A percentile compares a stretch with the other conserved stretches of the same genome.
phyloP scores from a whole-genome alignment of 1,140 invertebrate species.

The Drosophila guanche region DNA sequence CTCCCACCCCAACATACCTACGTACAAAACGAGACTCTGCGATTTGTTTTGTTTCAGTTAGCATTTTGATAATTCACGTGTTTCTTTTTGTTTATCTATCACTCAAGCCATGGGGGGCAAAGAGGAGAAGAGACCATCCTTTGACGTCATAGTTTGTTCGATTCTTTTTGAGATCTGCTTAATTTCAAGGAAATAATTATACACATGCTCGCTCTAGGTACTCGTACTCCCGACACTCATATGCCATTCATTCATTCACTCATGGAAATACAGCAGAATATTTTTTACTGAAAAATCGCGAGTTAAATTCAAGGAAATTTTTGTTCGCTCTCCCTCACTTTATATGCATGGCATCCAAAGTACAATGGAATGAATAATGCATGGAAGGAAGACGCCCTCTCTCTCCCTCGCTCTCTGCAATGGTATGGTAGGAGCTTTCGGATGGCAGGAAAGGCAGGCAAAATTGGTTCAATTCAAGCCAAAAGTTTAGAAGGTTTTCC shows the following conservation, averaged over 20 bases:
- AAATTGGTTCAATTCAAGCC: conserved; percentile 36
- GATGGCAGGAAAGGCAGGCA: conserved; percentile 2
- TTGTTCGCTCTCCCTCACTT: conserved; percentile 13
- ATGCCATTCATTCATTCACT: background rate
- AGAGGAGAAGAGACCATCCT: too few relatives aligned
- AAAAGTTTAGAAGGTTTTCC: conserved; percentile 7
- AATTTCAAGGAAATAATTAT: conserved; percentile 74
- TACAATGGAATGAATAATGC: conserved; percentile 47
- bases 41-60: conserved; percentile 56
- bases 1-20: background rate
- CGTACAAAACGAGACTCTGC: conserved; percentile 20
- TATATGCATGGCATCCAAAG: conserved; percentile 42
- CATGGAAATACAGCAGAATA: background rate
- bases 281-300: conserved; percentile 33
- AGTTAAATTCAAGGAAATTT: conserved; percentile 24
- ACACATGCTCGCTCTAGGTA: conserved; percentile 17
- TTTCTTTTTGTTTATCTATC: too few relatives aligned
- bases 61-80: conserved; percentile 63
- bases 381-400: conserved; percentile 5
- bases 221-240: conserved; percentile 39
- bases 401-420: background rate
- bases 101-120: too few relatives aligned
- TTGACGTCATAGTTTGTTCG: conserved; percentile 26
- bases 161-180: conserved; percentile 41
- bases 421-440: background rate